Evolutionary conservation across 2,888 invertebrate species (phyloP), one percentile per base, ranked within the genome.

Genomic region (Patella depressa): DNA sequence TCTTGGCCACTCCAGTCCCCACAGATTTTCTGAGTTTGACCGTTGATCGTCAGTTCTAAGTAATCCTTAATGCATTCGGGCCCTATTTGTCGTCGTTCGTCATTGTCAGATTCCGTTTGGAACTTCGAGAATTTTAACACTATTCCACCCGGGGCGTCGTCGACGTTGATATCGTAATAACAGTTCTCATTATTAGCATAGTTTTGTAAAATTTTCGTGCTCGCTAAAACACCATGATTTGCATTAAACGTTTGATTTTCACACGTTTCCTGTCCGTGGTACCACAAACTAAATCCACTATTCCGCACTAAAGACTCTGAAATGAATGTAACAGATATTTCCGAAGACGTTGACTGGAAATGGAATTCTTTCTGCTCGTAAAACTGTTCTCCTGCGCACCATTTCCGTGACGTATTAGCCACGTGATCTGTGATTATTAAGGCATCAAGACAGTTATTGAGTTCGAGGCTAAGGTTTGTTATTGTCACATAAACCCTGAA

Each of bases 141-240:
- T 19, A 87, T 74, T 9, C 77, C 72, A 53, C 65, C 55, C 2
- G 59, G 34, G 5, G 78, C 72, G 29, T 59, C 53, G 3, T 69
- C 57, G 17, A 81, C 54, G n/a, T 78, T 71, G 17, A 87, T 84
- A 9, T 77, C 78, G 54, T 78, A 79, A 59, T 77, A 79, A 65
- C 86, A 86, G 53, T 83, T 74, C 57, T 83, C 81, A 29, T 79
- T 81, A 75, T 84, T 85, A 1, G 79, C 72, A 75, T 86, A 87
- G 45, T 75, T 53, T 7, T 71, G 92, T 0, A 94, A 94, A 89
- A 93, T 94, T 90, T 94, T 94, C 71, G 94, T 89, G 86, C 94
- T 93, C 72, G 93, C 90, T 34, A 94, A 87, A 19, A 89, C 85
- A 5, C 94, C 94, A 19, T 90, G 90, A 3, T 76, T 14, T 2